A percentile compares a stretch with the other conserved stretches of the same genome.
These are phyloP conservation scores for Drosophila erecta DNA, from an alignment of 1,140 invertebrate species.

Conservation along the genomic window DNA sequence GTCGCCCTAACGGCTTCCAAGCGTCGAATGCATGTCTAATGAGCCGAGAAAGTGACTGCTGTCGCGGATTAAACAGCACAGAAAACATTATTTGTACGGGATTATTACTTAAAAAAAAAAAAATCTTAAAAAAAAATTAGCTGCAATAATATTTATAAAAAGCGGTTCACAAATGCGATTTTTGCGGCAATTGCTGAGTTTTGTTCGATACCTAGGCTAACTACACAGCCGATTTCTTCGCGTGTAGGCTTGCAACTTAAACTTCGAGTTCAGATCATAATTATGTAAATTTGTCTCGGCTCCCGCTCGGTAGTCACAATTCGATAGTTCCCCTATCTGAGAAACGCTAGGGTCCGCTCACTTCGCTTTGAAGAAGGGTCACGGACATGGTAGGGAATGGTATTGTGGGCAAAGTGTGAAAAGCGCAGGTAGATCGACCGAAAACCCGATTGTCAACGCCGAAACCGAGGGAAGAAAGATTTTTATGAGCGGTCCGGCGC, in stretches of 20 bases:
- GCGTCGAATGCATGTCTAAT: conserved; percentile 72
- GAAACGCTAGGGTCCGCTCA: conserved; percentile 12
- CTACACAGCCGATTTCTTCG: conserved; percentile 3
- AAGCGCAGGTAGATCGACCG: conserved; percentile 54
- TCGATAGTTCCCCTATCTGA: conserved; percentile 44
- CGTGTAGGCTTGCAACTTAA: conserved; percentile 17
- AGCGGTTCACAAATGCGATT: too few relatives aligned
- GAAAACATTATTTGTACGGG: conserved; percentile 3
- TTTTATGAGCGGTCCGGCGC: conserved; percentile 82
- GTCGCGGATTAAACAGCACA: conserved; percentile 13
- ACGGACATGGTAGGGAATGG: not conserved
- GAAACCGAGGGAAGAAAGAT: conserved; percentile 48
- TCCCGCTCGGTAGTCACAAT: conserved; percentile 65
- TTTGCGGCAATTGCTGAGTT: too few relatives aligned
- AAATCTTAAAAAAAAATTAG: too few relatives aligned
- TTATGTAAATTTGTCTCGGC: conserved; percentile 72
- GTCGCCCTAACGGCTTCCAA: conserved; percentile 72
- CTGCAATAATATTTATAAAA: too few relatives aligned
- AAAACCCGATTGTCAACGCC: conserved; percentile 71
- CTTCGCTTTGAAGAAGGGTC: conserved; percentile 6
- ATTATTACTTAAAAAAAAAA: too few relatives aligned
- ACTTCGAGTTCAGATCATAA: conserved; percentile 56
- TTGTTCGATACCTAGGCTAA: too few relatives aligned
- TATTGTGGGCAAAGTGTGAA: conserved; percentile 56
- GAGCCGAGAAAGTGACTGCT: conserved; percentile 72